Base-by-base conservation (phyloP, 2,888 invertebrate genomes). In the Athalia cordata region DNA sequence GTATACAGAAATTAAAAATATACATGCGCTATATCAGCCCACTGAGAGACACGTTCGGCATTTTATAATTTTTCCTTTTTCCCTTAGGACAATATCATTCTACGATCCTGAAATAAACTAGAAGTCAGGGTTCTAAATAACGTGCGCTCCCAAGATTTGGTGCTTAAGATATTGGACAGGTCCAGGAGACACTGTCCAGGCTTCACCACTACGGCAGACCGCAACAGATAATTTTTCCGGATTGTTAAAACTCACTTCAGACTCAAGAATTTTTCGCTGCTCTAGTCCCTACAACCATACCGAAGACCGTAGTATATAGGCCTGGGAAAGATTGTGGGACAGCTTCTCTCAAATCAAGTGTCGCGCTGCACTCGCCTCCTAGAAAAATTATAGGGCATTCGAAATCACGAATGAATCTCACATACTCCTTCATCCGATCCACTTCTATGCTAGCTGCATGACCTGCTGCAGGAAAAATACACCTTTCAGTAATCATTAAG, bases 161-260 rank as follows among this genome's bases (percentile, higher is more conserved):
- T 76, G 77, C 47, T 64, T 50, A 79, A 82, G 82, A 84, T 85
- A 82, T 70, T 79, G 82, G 80, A 80, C 85, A 82, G 84, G 80
- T 81, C 82, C 82, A 72, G 78, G 81, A 84, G 82, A 88, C 85
- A 86, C 83, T 88, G 86, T 86, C 87, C 88, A 88, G 88, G 83
- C 77, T 29, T 1, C 79, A 64, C 78, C 67, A n/a, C 5, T 29
- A 67, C 29, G 74, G 75, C 83, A 77, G 79, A 78, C 79, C 80
- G 82, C 81, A 80, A 78, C 72, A 84, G 84, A 85, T 86, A 84
- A 85, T 86, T 87, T 84, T 83, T 82, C 81, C 75, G 82, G 83
- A 85, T 86, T 86, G 86, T 86, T 84, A 83, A 83, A 85, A 87
- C 84, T 85, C 86, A 85, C 86, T 87, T 79, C 79, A 81, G 79